Evolutionary conservation across 2,797 vertebrate species (phyloP).

Genomic region (Euphonia xanthogaster): DNA sequence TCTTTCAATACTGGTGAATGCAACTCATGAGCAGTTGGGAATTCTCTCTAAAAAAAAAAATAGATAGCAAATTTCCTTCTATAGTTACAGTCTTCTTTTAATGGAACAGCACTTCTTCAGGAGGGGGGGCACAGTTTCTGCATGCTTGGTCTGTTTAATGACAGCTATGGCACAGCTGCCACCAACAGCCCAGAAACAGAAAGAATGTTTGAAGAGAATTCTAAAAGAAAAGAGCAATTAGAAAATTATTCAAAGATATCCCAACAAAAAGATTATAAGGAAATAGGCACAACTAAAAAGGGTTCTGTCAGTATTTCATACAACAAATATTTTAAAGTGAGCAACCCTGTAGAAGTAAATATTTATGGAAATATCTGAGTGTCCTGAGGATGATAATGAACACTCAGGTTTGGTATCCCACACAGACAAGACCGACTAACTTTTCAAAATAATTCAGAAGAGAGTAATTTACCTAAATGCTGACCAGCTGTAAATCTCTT

Average conservation of each 20-base stretch:
- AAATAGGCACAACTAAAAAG: neutral
- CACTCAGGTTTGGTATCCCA: neutral
- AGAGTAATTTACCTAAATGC: neutral
- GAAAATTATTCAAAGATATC: neutral
- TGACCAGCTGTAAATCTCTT: neutral
- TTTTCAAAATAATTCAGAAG: conserved; percentile 15
- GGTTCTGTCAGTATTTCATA: neutral
- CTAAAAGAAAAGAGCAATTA: neutral
- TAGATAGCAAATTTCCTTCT: neutral
- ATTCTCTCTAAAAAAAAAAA: neutral
- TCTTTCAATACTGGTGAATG: neutral
- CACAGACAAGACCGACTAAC: neutral
- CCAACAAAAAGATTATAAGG: neutral
- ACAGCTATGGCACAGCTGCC: neutral
- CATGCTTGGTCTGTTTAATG: neutral
- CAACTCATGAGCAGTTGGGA: neutral
- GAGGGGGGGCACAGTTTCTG: neutral
- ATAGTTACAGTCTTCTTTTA: neutral
- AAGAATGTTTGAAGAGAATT: neutral
- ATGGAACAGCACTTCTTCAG: neutral
- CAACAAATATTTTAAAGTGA: neutral
- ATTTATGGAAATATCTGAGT: neutral
- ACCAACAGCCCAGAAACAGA: neutral
- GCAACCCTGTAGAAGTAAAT: neutral
- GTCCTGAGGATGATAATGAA: neutral